phyloP scores from a whole-genome alignment of 2,888 invertebrate genomes.

The Campoplex capitator region DNA sequence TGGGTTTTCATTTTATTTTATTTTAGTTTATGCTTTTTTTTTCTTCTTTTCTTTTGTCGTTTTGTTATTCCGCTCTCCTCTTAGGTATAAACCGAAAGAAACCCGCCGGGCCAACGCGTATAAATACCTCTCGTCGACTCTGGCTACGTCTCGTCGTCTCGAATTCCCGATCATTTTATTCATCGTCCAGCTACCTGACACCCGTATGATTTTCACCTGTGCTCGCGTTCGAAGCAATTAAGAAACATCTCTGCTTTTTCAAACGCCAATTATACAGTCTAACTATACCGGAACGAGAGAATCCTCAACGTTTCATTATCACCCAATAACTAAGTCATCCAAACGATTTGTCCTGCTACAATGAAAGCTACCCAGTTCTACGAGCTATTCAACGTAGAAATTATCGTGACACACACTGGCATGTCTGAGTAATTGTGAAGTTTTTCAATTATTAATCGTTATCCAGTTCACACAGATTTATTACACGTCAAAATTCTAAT shows the following conservation, averaged over 20 bases:
- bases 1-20: constrained; percentile 29
- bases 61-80: constrained; percentile 19
- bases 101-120: constrained; percentile 46
- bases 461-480: neutral
- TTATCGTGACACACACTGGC: neutral
- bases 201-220: constrained; percentile 45
- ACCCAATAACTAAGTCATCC: constrained; percentile 61
- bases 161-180: constrained; percentile 66
- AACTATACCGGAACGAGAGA: neutral
- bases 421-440: neutral
- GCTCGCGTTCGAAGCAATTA: constrained; percentile 60
- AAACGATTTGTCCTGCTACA: constrained; percentile 23
- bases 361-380: neutral
- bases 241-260: constrained; percentile 53
- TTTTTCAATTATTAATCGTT: neutral
- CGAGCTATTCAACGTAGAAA: neutral
- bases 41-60: neutral
- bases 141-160: constrained; percentile 44
- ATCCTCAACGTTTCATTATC: constrained; percentile 57
- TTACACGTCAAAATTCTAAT: too few relatives aligned
- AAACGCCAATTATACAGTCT: constrained; percentile 53
- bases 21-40: constrained; percentile 9
- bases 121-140: constrained; percentile 47
- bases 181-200: constrained; percentile 60
- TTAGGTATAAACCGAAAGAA: constrained; percentile 41